These are phyloP conservation scores for Oenanthe melanoleuca DNA, from an alignment of 2,113 vertebrate genomes.

Conservation along the genomic window DNA sequence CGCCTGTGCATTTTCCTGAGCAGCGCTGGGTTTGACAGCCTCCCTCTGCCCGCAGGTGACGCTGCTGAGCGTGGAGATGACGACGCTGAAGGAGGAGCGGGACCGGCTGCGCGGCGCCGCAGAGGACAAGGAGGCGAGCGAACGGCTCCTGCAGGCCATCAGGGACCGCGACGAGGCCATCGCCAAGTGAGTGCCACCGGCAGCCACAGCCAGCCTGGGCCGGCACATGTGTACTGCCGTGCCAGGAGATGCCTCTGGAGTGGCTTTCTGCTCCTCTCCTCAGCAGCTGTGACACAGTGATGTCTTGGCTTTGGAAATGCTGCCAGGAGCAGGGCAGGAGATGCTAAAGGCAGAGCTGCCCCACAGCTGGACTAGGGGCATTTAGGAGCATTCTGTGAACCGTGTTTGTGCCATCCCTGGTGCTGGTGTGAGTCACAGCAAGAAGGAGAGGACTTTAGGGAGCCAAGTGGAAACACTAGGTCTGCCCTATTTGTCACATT, in stretches of 20 bases:
- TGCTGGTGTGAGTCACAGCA: neutral
- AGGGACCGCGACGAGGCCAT: slow-evolving; percentile 95
- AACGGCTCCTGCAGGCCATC: slow-evolving; percentile 93
- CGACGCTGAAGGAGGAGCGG: slow-evolving; percentile 87
- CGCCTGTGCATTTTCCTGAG: rapidly evolving
- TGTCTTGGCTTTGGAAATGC: neutral
- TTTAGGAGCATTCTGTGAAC: neutral
- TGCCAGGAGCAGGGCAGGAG: neutral
- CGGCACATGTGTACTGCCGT: neutral
- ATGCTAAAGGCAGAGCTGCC: neutral
- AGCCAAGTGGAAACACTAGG: neutral
- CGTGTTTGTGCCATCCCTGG: neutral
- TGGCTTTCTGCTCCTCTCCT: neutral
- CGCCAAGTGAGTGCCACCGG: slow-evolving; percentile 82
- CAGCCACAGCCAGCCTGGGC: neutral
- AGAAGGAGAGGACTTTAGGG: neutral
- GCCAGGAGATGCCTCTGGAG: neutral
- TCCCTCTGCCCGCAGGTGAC: slow-evolving; percentile 79
- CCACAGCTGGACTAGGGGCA: neutral
- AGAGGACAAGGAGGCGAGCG: slow-evolving; percentile 85
- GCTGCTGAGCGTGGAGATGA: slow-evolving; percentile 90
- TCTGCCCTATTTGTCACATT: neutral
- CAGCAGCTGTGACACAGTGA: neutral
- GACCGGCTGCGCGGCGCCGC: slow-evolving; percentile 82
- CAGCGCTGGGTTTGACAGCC: neutral